Percentiles rank a stretch among this genome's conserved stretches.
These are phyloP conservation scores for Indri indri DNA, from an alignment of 2,113 vertebrate species.

Conservation along the genomic window DNA sequence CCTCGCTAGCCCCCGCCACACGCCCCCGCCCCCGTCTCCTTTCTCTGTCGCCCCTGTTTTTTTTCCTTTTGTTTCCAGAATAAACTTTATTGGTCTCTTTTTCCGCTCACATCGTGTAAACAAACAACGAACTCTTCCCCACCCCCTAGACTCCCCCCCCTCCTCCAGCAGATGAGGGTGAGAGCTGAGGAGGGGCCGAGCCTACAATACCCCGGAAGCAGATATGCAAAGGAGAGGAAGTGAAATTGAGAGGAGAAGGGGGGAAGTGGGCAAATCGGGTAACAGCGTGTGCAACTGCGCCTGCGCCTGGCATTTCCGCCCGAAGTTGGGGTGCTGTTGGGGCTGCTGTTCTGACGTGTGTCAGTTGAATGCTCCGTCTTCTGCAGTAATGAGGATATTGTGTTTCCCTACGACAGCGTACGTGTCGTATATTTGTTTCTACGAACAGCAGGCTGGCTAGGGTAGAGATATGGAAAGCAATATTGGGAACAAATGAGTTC, in stretches of 20 bases:
- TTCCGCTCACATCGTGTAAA: conserved; percentile 83
- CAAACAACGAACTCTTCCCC: conserved; percentile 78
- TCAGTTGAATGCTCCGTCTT: not conserved
- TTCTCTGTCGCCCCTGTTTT: conserved; percentile 61
- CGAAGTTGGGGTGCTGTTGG: not conserved
- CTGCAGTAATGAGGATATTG: not conserved
- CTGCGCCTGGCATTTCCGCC: conserved; percentile 54
- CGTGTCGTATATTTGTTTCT: not conserved
- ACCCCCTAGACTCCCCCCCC: conserved; percentile 71
- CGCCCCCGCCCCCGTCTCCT: conserved; percentile 74
- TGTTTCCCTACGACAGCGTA: not conserved
- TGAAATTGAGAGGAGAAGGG: not conserved
- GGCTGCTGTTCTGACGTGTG: accelerated
- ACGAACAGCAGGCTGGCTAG: not conserved
- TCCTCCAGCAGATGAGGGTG: conserved; percentile 53
- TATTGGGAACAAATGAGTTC: not conserved
- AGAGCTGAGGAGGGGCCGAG: conserved; percentile 51
- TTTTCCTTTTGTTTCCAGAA: conserved; percentile 78
- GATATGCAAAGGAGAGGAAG: conserved; percentile 51
- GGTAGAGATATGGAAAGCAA: not conserved
- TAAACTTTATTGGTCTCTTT: conserved; percentile 82
- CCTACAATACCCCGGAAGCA: conserved; percentile 67
- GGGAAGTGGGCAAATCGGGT: not conserved
- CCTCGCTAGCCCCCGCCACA: conserved; percentile 44
- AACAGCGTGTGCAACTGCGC: not conserved